Conservation (phyloP, 1,140 invertebrate genomes). For the Cherax destructor region DNA sequence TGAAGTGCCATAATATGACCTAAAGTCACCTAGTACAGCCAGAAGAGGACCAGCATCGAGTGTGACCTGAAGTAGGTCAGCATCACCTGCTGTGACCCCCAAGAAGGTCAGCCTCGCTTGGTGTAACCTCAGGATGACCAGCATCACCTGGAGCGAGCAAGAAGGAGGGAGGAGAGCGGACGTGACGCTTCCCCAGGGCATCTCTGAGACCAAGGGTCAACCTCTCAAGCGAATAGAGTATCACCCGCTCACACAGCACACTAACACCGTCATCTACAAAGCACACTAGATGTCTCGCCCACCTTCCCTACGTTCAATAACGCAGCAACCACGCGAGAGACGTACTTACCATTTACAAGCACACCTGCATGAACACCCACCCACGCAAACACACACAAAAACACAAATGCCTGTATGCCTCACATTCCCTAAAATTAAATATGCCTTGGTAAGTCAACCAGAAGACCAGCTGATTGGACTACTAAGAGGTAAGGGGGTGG, state of each 20-base stretch:
- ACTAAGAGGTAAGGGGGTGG: background rate
- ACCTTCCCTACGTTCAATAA: background rate
- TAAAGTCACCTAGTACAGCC: background rate
- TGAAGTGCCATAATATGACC: background rate
- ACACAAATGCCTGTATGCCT: background rate
- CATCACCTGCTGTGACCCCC: background rate
- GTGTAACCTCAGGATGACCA: slow-evolving; percentile 6
- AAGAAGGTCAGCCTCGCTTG: slow-evolving; percentile 28
- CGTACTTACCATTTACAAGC: background rate
- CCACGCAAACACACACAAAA: background rate
- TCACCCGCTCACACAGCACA: background rate
- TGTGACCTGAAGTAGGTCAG: background rate
- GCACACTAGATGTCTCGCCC: background rate
- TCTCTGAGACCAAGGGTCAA: background rate
- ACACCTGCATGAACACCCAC: background rate
- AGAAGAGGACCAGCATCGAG: background rate
- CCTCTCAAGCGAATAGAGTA: too few relatives aligned
- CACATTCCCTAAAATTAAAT: background rate
- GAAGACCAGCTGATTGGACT: background rate
- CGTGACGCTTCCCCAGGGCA: background rate
- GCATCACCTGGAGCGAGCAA: background rate
- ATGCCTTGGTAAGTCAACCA: background rate
- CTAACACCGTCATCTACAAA: background rate
- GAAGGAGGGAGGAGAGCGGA: too few relatives aligned
- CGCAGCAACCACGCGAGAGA: background rate